Conservation (phyloP, 2,113 vertebrate genomes). For the Embiotoca jacksoni region DNA sequence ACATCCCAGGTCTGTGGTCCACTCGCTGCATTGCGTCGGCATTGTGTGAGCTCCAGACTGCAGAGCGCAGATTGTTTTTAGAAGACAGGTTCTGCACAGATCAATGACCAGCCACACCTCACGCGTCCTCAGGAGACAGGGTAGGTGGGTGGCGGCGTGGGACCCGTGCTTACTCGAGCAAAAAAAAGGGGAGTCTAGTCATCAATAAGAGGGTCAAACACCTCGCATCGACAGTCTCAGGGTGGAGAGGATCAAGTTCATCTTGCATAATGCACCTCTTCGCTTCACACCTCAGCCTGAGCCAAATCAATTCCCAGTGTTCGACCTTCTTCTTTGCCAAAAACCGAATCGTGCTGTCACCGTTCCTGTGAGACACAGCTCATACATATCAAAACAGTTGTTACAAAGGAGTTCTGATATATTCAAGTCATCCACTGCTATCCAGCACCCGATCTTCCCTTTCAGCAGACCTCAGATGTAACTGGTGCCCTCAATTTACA, state of each 20-base stretch:
- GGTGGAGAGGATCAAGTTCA: conserved; percentile 62
- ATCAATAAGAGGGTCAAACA: conserved; percentile 70
- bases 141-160: not conserved
- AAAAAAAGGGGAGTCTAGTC: conserved; percentile 58
- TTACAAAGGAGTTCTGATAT: conserved; percentile 15
- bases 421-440: conserved; percentile 38
- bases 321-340: conserved; percentile 50
- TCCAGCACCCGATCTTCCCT: conserved; percentile 42
- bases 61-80: conserved; percentile 46
- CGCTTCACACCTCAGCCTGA: conserved; percentile 57
- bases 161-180: conserved; percentile 72
- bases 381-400: conserved; percentile 42
- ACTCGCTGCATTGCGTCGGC: conserved; percentile 71
- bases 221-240: conserved; percentile 47
- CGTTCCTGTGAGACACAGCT: conserved; percentile 5
- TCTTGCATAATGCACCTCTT: conserved; percentile 65
- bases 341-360: not conserved
- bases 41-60: conserved; percentile 61
- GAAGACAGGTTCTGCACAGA: conserved; percentile 63
- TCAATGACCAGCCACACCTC: conserved; percentile 64
- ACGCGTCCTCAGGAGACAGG: conserved; percentile 5
- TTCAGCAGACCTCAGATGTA: conserved; percentile 56
- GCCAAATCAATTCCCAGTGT: conserved; percentile 54
- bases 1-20: conserved; percentile 51
- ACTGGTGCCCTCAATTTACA: conserved; percentile 53